phyloP scores from a whole-genome alignment of 2,797 vertebrate species.

The Hephaestus fuliginosus region DNA sequence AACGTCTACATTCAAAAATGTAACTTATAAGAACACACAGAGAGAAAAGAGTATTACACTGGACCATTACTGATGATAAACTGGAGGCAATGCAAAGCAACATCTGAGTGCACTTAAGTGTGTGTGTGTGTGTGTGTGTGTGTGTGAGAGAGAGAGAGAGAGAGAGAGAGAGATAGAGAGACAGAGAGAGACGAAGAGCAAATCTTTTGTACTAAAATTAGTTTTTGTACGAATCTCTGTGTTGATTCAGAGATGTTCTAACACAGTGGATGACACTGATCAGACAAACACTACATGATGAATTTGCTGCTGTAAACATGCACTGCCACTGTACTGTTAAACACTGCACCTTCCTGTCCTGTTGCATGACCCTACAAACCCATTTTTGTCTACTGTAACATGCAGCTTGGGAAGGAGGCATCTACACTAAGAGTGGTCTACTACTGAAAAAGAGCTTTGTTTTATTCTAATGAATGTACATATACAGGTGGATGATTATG shows the following conservation, averaged over 20 bases:
- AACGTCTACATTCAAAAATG: constrained; percentile 97
- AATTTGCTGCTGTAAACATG: constrained; percentile 74
- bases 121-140: constrained; percentile 39
- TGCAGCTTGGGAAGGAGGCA: constrained; percentile 50
- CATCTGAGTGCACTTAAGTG: constrained; percentile 67
- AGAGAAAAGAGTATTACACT: constrained; percentile 83
- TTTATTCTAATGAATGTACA: constrained; percentile 65
- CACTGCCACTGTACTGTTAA: constrained; percentile 63
- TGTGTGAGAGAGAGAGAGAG: constrained; percentile 17
- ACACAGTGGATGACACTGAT: constrained; percentile 57
- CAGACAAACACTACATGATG: constrained; percentile 41
- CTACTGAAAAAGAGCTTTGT: constrained; percentile 71
- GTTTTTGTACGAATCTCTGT: constrained; percentile 41
- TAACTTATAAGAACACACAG: constrained; percentile 92
- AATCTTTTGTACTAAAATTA: constrained; percentile 5
- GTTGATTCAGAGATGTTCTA: constrained; percentile 49
- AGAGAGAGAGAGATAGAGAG: background rate
- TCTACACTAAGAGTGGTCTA: constrained; percentile 61
- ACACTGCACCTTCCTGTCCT: constrained; percentile 68
- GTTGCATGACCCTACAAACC: constrained; percentile 38
- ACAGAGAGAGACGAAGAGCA: background rate
- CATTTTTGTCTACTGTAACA: constrained; percentile 51
- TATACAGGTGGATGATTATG: constrained; percentile 54
- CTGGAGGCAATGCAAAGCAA: constrained; percentile 45
- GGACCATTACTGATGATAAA: constrained; percentile 68